phyloP scores from a whole-genome alignment of 2,113 vertebrate genomes.

The Nannospalax galili region DNA sequence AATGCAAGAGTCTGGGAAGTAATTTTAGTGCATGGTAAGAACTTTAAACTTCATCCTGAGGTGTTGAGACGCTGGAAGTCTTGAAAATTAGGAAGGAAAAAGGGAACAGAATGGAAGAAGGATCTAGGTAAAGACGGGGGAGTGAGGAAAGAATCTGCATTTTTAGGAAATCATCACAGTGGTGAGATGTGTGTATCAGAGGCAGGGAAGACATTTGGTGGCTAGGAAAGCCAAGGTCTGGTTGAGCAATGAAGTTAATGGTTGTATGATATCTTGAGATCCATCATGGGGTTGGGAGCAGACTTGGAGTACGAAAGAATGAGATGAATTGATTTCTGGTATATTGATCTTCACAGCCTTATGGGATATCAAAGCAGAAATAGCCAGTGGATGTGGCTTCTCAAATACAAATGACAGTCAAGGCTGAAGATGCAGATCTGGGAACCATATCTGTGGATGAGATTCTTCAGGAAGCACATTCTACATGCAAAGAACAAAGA shows the following conservation, averaged over 20 bases:
- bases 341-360: background rate
- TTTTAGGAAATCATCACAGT: background rate
- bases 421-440: background rate
- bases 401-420: background rate
- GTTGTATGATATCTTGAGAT: background rate
- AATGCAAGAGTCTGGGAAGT: background rate
- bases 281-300: background rate
- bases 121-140: background rate
- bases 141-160: background rate
- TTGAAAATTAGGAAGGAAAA: background rate
- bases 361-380: background rate
- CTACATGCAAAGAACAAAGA: background rate
- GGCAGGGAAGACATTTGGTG: background rate
- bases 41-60: background rate
- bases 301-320: background rate
- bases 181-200: background rate
- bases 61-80: background rate
- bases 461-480: background rate
- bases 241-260: background rate
- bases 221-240: background rate
- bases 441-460: background rate
- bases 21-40: background rate
- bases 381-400: background rate
- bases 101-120: background rate
- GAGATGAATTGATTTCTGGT: background rate